phyloP scores from a whole-genome alignment of 2,113 vertebrate genomes.

The Nothocercus nigrocapillus region DNA sequence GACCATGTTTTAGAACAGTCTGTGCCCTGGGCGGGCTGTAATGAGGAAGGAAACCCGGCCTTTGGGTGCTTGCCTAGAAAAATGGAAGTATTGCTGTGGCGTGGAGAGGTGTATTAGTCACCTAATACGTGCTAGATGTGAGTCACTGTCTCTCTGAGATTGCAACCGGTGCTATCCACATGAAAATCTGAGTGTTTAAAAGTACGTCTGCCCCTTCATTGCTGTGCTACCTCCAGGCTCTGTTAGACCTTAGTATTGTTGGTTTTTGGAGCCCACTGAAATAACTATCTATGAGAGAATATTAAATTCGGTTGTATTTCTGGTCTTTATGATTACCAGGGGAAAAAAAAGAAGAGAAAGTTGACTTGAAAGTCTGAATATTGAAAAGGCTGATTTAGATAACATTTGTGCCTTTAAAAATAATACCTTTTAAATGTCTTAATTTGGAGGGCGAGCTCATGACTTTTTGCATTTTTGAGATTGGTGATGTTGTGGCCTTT shows the following conservation, averaged over 20 bases:
- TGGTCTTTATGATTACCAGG: neutral
- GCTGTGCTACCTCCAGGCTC: fast-evolving
- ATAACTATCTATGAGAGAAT: neutral
- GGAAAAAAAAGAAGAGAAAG: neutral
- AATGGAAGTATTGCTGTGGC: slow-evolving; percentile 19
- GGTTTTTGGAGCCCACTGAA: neutral
- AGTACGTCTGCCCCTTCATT: neutral
- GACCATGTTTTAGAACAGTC: slow-evolving; percentile 10
- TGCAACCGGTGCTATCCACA: neutral
- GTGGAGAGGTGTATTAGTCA: neutral
- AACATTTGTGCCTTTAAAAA: neutral
- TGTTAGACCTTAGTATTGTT: neutral
- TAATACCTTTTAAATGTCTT: neutral
- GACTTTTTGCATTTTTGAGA: neutral
- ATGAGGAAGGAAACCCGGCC: slow-evolving; percentile 61
- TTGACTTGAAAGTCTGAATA: neutral
- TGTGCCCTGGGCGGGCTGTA: slow-evolving; percentile 40
- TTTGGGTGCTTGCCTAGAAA: slow-evolving; percentile 65
- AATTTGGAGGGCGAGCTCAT: neutral
- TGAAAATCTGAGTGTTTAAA: neutral
- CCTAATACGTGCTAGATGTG: neutral
- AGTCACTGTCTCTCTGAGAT: neutral
- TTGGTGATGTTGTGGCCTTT: neutral
- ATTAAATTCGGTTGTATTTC: neutral
- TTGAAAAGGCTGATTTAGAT: neutral